These are phyloP conservation scores for Drusus annulatus DNA, from an alignment of 1,140 invertebrate genomes.

Conservation along the genomic window DNA sequence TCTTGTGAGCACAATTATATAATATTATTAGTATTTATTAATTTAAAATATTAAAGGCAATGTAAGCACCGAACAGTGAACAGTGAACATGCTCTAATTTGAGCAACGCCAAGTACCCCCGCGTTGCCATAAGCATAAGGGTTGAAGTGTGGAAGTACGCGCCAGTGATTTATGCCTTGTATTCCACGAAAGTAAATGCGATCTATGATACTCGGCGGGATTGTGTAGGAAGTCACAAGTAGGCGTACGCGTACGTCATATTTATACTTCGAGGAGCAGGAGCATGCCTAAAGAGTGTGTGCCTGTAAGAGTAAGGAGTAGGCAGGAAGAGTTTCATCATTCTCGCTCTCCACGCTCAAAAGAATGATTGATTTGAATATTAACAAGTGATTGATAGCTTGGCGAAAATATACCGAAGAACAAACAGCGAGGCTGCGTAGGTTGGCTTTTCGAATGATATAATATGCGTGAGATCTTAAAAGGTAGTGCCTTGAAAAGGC, in stretches of 20 bases:
- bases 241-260: neutral
- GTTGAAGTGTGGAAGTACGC: constrained; percentile 55
- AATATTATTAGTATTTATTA: too few species aligned
- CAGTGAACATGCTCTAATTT: neutral
- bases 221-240: constrained; percentile 26
- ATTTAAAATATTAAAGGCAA: too few species aligned
- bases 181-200: constrained; percentile 53
- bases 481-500: too few species aligned
- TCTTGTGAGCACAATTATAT: too few species aligned
- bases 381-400: constrained; percentile 41
- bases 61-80: too few species aligned
- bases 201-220: constrained; percentile 51
- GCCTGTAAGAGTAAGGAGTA: neutral
- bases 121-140: constrained; percentile 52
- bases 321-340: constrained; percentile 25
- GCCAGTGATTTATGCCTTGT: constrained; percentile 54
- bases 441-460: too few species aligned
- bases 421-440: too few species aligned
- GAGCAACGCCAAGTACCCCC: constrained; percentile 43
- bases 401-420: constrained; percentile 14
- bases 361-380: constrained; percentile 47
- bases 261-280: constrained; percentile 12
- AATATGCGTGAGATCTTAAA: too few species aligned
- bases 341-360: constrained; percentile 24
- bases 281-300: neutral